phyloP scores from a whole-genome alignment of 2,888 invertebrate species.

The Pristionchus exspectatus region DNA sequence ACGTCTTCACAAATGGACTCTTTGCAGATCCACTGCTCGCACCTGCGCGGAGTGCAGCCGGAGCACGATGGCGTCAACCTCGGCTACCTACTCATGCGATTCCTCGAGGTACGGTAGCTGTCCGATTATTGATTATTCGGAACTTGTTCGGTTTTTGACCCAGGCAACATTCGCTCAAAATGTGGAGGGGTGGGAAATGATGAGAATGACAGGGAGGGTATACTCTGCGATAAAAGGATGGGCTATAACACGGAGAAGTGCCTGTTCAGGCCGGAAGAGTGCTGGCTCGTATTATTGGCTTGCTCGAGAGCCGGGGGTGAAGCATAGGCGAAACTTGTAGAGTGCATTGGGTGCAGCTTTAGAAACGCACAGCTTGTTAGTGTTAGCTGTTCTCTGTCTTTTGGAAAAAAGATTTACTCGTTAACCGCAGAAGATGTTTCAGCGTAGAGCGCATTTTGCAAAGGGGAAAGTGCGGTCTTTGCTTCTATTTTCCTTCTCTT shows the following conservation, averaged over 20 bases:
- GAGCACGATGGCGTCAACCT: slow-evolving; percentile 84
- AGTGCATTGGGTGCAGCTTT: background rate
- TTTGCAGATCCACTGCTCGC: slow-evolving; percentile 64
- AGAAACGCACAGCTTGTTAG: no score
- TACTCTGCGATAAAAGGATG: no score
- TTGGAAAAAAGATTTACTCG: slow-evolving; percentile 89
- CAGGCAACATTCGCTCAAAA: no score
- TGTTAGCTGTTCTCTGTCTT: background rate
- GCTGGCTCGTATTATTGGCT: background rate
- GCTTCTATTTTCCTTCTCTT: background rate
- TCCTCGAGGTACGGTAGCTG: slow-evolving; percentile 81
- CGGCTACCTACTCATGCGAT: slow-evolving; percentile 82
- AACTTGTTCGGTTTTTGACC: no score
- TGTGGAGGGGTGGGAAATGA: no score
- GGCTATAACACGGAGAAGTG: no score
- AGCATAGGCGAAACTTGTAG: background rate
- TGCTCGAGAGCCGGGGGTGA: background rate
- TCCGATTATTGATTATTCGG: background rate
- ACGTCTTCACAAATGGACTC: background rate
- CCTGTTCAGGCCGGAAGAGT: no score
- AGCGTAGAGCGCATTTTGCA: background rate
- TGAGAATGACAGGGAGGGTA: no score
- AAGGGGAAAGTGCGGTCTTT: background rate
- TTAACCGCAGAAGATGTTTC: background rate
- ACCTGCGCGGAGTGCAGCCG: slow-evolving; percentile 58